These are phyloP conservation scores for Archips crataeganus DNA, from an alignment of 2,888 invertebrate genomes.

Conservation along the genomic window DNA sequence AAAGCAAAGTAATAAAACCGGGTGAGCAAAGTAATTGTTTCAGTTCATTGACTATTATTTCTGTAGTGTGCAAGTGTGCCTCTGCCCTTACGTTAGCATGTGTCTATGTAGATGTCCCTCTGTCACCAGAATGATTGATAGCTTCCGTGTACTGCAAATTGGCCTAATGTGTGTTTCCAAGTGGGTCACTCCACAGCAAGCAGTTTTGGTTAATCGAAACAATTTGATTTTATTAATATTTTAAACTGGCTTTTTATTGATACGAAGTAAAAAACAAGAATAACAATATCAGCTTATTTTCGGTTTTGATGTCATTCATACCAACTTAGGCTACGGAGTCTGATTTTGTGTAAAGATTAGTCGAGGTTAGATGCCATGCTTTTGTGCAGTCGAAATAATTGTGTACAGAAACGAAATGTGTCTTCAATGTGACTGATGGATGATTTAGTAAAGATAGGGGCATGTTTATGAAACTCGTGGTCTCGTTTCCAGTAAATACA, in stretches of 20 bases:
- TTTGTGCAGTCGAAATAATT: no score
- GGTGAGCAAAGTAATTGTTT: background rate
- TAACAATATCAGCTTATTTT: background rate
- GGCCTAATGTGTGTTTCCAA: conserved; percentile 59
- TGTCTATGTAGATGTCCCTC: conserved; percentile 54
- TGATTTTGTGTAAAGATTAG: no score
- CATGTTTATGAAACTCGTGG: no score
- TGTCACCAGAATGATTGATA: conserved; percentile 67
- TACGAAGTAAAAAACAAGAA: background rate
- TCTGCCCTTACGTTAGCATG: conserved; percentile 5
- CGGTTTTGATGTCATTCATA: background rate
- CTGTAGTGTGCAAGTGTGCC: conserved; percentile 1
- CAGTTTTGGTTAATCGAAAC: conserved; percentile 1
- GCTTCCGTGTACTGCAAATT: conserved; percentile 65
- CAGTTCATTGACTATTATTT: background rate
- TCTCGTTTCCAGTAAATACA: no score
- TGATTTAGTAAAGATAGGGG: no score
- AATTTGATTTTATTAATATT: background rate
- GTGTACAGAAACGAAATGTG: no score
- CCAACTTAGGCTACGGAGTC: background rate
- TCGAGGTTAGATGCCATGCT: no score
- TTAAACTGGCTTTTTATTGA: background rate
- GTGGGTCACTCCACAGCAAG: conserved; percentile 44
- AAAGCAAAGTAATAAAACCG: no score
- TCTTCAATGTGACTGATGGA: no score